phyloP scores from a whole-genome alignment of 2,888 invertebrate species.

The Cantharis lateralis region DNA sequence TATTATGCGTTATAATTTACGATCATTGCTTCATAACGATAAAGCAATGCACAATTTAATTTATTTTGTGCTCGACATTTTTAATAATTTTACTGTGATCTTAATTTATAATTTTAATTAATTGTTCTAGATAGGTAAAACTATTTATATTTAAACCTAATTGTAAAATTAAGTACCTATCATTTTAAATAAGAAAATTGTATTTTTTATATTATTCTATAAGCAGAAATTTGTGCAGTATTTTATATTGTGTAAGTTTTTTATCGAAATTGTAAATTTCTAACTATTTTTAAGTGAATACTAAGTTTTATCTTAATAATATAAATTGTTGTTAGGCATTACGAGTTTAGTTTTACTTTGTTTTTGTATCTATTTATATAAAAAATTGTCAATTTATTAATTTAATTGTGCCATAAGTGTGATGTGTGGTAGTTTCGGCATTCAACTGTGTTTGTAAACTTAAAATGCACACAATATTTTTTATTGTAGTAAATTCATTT shows the following conservation, averaged over 20 bases:
- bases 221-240: slow-evolving; percentile 31
- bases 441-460: not conserved
- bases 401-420: slow-evolving; percentile 1
- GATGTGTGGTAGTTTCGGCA: not conserved
- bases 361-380: not conserved
- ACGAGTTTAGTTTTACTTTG: slow-evolving; percentile 3
- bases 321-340: slow-evolving; percentile 38
- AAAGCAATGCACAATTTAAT: not conserved
- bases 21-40: not conserved
- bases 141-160: slow-evolving; percentile 16
- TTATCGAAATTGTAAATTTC: slow-evolving; percentile 35
- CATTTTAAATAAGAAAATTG: slow-evolving; percentile 21
- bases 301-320: not conserved
- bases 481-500: not conserved
- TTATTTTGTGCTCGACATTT: slow-evolving; percentile 3
- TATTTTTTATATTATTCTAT: slow-evolving; percentile 30
- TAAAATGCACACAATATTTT: not conserved
- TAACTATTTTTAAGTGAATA: slow-evolving; percentile 11
- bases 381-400: not conserved
- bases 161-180: slow-evolving; percentile 16
- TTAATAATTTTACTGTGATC: slow-evolving; percentile 17
- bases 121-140: slow-evolving; percentile 1
- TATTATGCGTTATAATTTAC: not conserved
- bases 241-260: slow-evolving; percentile 28
- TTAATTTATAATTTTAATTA: slow-evolving; percentile 6